Evolutionary conservation across 2,888 invertebrate genomes (phyloP).

Genomic region (Argyresthia goedartella): DNA sequence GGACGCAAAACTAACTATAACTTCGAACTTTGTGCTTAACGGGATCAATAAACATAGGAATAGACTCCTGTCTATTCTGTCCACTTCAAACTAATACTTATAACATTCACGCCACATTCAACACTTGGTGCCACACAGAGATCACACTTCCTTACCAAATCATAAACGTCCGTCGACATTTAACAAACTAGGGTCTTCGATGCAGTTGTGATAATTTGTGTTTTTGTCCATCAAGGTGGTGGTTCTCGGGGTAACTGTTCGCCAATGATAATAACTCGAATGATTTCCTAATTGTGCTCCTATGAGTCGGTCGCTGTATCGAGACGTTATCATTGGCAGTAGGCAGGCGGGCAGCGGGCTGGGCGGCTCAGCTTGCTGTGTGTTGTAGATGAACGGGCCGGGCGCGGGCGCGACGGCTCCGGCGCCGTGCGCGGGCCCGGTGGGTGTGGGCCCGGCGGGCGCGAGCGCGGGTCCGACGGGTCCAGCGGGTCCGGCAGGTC

Average conservation of each 20-base stretch:
- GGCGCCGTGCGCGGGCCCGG: conserved; percentile 37
- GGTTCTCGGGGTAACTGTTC: background rate
- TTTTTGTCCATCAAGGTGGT: background rate
- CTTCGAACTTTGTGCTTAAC: no score
- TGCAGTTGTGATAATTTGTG: background rate
- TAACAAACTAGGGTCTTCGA: background rate
- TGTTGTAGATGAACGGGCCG: conserved; percentile 44
- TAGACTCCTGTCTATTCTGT: no score
- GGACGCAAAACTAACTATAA: no score
- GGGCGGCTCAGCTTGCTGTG: conserved; percentile 7
- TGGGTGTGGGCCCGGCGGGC: conserved; percentile 72
- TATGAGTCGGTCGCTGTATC: no score
- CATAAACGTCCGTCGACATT: background rate
- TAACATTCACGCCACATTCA: background rate
- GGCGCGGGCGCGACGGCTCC: conserved; percentile 28
- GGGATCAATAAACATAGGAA: no score
- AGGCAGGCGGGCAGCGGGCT: conserved; percentile 4
- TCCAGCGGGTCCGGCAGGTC: conserved; percentile 70
- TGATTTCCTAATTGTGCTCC: background rate
- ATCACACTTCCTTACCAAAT: background rate
- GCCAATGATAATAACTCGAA: background rate
- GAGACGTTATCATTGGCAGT: background rate
- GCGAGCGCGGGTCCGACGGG: conserved; percentile 22
- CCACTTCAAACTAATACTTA: background rate
- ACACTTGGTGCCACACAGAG: background rate